Evolutionary conservation across 2,888 invertebrate genomes (phyloP).

Genomic region (Cheiracanthium punctorium): DNA sequence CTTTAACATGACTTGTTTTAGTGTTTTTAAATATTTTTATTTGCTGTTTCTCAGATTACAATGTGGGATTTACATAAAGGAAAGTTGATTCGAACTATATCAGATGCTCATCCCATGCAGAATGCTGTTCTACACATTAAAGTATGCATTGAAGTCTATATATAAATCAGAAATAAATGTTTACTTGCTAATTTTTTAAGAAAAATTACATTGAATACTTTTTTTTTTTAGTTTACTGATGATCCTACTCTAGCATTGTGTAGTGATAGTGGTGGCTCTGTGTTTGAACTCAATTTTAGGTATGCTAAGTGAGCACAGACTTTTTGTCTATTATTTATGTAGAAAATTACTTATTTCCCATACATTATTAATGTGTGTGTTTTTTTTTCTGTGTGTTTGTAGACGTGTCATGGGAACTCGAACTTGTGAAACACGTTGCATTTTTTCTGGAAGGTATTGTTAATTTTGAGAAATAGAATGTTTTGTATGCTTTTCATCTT

Average conservation of each 20-base stretch:
- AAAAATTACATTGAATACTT: neutral
- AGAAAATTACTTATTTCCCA: neutral
- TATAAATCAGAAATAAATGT: too few species aligned
- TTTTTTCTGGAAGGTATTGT: constrained; percentile 88
- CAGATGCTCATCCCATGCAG: constrained; percentile 89
- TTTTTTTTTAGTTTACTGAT: constrained; percentile 81
- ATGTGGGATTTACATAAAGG: constrained; percentile 90
- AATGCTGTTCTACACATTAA: constrained; percentile 87
- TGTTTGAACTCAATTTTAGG: constrained; percentile 94
- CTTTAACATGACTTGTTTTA: neutral
- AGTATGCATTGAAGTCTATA: constrained; percentile 77
- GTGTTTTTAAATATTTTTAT: neutral
- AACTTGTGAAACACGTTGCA: constrained; percentile 91
- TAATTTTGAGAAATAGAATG: neutral
- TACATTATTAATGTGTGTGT: neutral
- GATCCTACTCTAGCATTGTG: constrained; percentile 85
- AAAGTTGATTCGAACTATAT: constrained; percentile 83
- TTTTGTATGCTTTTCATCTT: neutral
- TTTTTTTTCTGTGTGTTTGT: constrained; percentile 25
- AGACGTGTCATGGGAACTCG: constrained; percentile 88
- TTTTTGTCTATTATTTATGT: too few species aligned
- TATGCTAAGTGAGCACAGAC: constrained; percentile 72
- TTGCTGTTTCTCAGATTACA: constrained; percentile 78
- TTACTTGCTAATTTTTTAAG: too few species aligned
- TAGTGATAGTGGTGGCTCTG: constrained; percentile 95